Evolutionary conservation across 2,113 vertebrate species (phyloP), one percentile per base, ranked within the genome.

Genomic region (Thunnus maccoyii): DNA sequence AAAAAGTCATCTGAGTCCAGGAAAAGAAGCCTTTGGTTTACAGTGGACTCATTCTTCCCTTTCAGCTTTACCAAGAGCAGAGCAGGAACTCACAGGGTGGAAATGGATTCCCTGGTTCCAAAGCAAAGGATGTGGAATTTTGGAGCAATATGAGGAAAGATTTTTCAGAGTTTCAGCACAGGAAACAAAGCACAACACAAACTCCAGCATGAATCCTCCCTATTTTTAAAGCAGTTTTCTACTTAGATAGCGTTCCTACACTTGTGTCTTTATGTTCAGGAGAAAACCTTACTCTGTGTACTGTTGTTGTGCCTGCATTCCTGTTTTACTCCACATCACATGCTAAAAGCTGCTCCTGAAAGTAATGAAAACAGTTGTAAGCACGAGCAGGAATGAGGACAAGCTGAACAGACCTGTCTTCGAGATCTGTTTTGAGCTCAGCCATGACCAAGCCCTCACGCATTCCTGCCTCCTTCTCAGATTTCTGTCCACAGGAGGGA

Each of bases 391-490:
- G 92, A 93, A 93, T 92, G 87, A 92, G 78, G 85, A 92, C 78
- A 44, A 70, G 89, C 91, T 82, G 84, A 94, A 90, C 92, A 73
- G 86, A 93, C 93, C 87, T 89, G 92, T 89, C 88, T 85, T 69
- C 10, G 51, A 67, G 61, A 84, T 78, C 82, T 83, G 71, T 66
- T 83, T 76, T 50, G 75, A 79, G 78, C 74, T 86, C 78, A 82
- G 79, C 73, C 78, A 72, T 67, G 78, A 80, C 88, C 91, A 74
- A 93, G 83, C 91, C 83, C 83, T 86, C 52, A 3, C 3, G 32
- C 89, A 92, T 93, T 94, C 92, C 87, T 92, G 63, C n/a, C 79
- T 87, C 76, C 89, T 68, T 90, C 92, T 94, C 92, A 58, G 80
- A 90, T 92, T 94, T 94, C 91, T 57, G 72, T 88, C 86, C 82